Evolutionary conservation across 2,113 vertebrate species (phyloP).

Genomic region (Zeus faber): DNA sequence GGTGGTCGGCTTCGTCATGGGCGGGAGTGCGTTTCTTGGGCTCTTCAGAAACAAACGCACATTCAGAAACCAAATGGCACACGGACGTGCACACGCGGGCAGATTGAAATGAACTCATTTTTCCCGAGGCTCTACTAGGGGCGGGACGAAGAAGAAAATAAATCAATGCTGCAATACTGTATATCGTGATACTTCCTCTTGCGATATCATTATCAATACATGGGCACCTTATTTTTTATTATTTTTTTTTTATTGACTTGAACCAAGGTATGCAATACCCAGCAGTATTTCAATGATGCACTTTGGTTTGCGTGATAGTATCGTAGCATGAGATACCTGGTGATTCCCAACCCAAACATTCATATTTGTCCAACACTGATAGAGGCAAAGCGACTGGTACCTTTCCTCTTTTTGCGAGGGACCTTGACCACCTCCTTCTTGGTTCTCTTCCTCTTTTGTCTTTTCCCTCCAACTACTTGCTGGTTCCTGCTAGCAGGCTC

Average conservation of each 20-base stretch:
- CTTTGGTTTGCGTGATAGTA: no score
- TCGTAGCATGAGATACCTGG: no score
- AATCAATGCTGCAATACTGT: no score
- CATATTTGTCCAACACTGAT: no score
- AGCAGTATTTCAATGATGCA: no score
- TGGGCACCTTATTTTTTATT: no score
- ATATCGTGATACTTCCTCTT: no score
- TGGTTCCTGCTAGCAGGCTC: conserved; percentile 57
- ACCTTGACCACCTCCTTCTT: conserved; percentile 51
- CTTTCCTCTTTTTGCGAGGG: conserved; percentile 56
- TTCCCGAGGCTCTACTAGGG: no score
- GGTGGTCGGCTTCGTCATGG: conserved; percentile 88
- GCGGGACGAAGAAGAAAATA: no score
- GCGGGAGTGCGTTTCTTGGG: conserved; percentile 60
- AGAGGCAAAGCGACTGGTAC: conserved; percentile 28
- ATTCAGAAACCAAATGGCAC: not conserved
- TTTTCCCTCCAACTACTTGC: conserved; percentile 59
- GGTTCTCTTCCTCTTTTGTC: conserved; percentile 51
- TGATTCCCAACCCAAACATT: not conserved
- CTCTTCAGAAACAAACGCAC: conserved; percentile 24
- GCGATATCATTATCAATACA: no score
- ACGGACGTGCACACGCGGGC: conserved; percentile 5
- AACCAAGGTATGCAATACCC: no score
- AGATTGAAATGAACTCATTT: not conserved
- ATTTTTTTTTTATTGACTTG: no score